Base-by-base conservation (phyloP, 2,888 invertebrate species). In the Pachliopta kotzebuea region DNA sequence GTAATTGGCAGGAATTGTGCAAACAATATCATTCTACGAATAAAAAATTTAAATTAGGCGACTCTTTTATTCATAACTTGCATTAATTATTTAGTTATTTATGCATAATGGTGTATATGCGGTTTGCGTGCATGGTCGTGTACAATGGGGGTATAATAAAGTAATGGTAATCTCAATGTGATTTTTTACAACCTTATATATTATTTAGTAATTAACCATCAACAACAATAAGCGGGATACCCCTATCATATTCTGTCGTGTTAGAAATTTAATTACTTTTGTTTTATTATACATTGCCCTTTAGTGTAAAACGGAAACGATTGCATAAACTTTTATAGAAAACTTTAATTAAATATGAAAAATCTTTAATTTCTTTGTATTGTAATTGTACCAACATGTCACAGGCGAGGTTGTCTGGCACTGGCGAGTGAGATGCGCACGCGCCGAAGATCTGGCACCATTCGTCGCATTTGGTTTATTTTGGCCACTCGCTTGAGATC, bases 401-500 rank as follows among this genome's bases (percentile, higher is more conserved):
- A 9, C 21, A 18, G 29, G 58, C 23, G 62, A 42, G 64, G 31
- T 50, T 60, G 62, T 29, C 53, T 59, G 63, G 63, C 26, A 61
- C 67, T 66, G 69, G 70, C 63, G 45, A 58, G 62, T 58, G 67
- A 60, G 68, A 70, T 63, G 71, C 71, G 69, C 68, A 67, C 67
- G 68, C 70, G 73, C 71, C 67, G 63, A 63, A 67, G 67, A 73
- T 75, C 86, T 86, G 86, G 85, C 84, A 85, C 76, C 70, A 67
- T 68, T 74, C 74, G 72, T 76, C 79, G 71, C 76, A 76, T 74
- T 74, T 75, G 79, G 79, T 83, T 86, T 86, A 88, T 87, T 88
- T 88, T 80, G 78, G 85, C 81, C 77, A 76, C 77, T 70, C 74
- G 76, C 80, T 67, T 54, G 73, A 75, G 71, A 75, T 80, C 83